phyloP scores from a whole-genome alignment of 2,888 invertebrate species.

The Drosophila parthenogenetica region DNA sequence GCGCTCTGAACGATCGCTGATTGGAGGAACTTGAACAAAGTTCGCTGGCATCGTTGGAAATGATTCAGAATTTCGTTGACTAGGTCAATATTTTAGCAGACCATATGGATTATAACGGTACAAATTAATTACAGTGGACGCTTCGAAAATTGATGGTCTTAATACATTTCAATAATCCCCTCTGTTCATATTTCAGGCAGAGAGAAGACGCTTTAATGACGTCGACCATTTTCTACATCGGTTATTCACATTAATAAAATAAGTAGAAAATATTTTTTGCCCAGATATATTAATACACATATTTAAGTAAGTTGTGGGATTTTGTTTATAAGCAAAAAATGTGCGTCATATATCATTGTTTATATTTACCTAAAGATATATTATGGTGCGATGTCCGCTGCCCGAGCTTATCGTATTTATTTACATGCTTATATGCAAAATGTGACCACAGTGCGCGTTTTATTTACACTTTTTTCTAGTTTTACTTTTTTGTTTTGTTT shows the following conservation, averaged over 20 bases:
- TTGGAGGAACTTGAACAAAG: constrained; percentile 34
- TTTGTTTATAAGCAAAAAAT: constrained; percentile 4
- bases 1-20: constrained; percentile 22
- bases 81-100: constrained; percentile 70
- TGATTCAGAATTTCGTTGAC: constrained; percentile 64
- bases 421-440: not conserved
- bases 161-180: constrained; percentile 6
- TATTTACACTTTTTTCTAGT: constrained; percentile 22
- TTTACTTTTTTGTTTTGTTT: constrained; percentile 22
- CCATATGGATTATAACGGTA: constrained; percentile 61
- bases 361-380: constrained; percentile 21
- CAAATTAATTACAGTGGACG: constrained; percentile 58
- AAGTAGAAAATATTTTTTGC: not conserved
- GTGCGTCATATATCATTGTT: constrained; percentile 2
- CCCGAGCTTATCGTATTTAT: constrained; percentile 20
- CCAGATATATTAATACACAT: not conserved
- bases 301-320: constrained; percentile 23
- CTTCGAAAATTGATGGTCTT: constrained; percentile 50
- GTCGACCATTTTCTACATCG: constrained; percentile 11
- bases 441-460: constrained; percentile 9
- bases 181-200: too few species aligned
- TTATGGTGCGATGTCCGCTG: constrained; percentile 45
- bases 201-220: constrained; percentile 25
- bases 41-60: constrained; percentile 25
- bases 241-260: constrained; percentile 12